Evolutionary conservation across 2,113 vertebrate genomes (phyloP).

Genomic region (Pampusana beccarii): DNA sequence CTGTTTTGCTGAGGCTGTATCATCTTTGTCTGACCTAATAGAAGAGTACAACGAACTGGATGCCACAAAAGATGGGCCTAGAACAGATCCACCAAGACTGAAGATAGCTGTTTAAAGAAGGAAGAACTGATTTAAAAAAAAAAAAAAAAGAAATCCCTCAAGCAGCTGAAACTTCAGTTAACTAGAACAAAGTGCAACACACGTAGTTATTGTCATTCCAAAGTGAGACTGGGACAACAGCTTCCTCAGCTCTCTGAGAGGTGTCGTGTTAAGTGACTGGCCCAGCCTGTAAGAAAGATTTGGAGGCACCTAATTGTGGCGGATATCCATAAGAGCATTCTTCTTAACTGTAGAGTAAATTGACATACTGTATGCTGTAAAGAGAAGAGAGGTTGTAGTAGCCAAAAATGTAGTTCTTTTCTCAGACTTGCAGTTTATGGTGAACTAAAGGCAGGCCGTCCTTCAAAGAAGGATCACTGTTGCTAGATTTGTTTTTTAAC

Average conservation of each 20-base stretch:
- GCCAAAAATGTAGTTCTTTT: neutral
- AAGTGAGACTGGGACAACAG: neutral
- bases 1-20: conserved; percentile 85
- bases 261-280: neutral
- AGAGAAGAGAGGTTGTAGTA: neutral
- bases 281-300: neutral
- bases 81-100: conserved; percentile 78
- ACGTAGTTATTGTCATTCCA: neutral
- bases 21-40: conserved; percentile 86
- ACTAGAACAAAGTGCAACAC: neutral
- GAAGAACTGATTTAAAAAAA: neutral
- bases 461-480: neutral
- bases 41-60: conserved; percentile 89
- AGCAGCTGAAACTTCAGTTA: neutral
- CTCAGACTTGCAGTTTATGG: neutral
- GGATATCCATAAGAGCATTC: neutral
- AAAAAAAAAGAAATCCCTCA: neutral
- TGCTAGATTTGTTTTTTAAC: neutral
- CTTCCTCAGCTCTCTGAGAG: neutral
- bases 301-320: neutral
- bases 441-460: neutral
- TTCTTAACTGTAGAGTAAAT: neutral
- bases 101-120: conserved; percentile 78
- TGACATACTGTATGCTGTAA: neutral
- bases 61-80: conserved; percentile 70